phyloP scores from a whole-genome alignment of 2,888 invertebrate species.

The Ischnura elegans region DNA sequence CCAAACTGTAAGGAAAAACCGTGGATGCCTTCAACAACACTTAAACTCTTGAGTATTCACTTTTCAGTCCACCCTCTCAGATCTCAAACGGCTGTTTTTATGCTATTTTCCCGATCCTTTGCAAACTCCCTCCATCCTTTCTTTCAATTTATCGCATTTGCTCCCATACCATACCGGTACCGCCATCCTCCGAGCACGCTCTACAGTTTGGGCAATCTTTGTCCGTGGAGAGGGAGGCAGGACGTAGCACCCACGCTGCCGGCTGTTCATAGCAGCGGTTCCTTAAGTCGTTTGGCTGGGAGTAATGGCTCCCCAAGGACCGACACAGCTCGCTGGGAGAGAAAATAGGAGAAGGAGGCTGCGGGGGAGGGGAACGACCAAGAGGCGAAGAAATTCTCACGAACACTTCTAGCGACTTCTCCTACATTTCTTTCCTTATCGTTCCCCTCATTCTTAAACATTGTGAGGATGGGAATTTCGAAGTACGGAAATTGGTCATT shows the following conservation, averaged over 20 bases:
- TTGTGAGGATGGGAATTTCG: too few species aligned
- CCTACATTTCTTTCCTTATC: not conserved
- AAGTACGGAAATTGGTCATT: too few species aligned
- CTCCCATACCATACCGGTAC: not conserved
- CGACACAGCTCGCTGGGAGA: not conserved
- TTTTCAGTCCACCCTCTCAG: not conserved
- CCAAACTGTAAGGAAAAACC: too few species aligned
- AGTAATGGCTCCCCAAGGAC: conserved; percentile 49
- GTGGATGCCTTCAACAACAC: not conserved
- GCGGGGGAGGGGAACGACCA: not conserved
- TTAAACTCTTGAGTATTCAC: not conserved
- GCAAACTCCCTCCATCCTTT: not conserved
- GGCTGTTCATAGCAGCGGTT: conserved; percentile 62
- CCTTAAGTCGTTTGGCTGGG: conserved; percentile 53
- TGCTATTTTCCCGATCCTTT: not conserved
- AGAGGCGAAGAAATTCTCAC: not conserved
- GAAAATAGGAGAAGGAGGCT: not conserved
- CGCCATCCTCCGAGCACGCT: not conserved
- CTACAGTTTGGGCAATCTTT: conserved; percentile 48
- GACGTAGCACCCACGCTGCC: conserved; percentile 18
- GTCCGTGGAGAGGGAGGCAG: not conserved
- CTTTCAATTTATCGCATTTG: not conserved
- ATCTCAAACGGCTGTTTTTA: not conserved
- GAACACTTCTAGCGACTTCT: not conserved
- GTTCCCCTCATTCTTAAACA: not conserved